phyloP scores from a whole-genome alignment of 2,797 vertebrate genomes.

The Sitta carolinensis region DNA sequence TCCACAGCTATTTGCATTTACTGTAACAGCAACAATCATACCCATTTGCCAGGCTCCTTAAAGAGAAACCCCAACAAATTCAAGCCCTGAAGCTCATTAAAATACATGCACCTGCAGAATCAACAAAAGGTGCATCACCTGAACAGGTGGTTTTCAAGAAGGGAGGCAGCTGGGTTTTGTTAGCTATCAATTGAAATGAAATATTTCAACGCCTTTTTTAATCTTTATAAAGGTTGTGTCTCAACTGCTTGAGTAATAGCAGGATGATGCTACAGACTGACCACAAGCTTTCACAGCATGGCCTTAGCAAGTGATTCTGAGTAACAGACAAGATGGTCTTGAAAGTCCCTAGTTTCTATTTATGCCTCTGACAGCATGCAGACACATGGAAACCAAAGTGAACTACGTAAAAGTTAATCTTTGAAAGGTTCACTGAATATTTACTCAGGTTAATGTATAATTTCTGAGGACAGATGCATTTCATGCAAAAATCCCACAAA shows the following conservation, averaged over 20 bases:
- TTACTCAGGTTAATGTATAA: slow-evolving; percentile 30
- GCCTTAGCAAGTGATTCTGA: background rate
- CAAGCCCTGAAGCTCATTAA: background rate
- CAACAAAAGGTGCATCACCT: background rate
- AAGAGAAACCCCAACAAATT: background rate
- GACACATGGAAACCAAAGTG: slow-evolving; percentile 10
- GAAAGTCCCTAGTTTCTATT: background rate
- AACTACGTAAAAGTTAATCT: slow-evolving; percentile 25
- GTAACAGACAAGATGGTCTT: background rate
- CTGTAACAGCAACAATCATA: background rate
- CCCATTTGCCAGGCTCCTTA: background rate
- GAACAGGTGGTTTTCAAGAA: background rate
- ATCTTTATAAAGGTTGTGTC: background rate
- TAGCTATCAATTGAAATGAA: background rate
- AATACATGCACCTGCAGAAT: background rate
- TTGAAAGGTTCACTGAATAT: slow-evolving; percentile 22
- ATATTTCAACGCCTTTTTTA: background rate
- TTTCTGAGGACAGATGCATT: background rate
- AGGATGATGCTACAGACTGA: background rate
- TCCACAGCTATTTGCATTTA: background rate
- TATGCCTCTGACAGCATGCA: background rate
- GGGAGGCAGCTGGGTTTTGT: background rate
- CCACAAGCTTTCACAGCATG: background rate
- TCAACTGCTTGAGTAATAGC: background rate
- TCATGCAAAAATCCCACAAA: background rate